Percentiles rank a stretch among this genome's conserved stretches.
These are phyloP conservation scores for Nothobranchius furzeri DNA, from an alignment of 2,113 vertebrate genomes.

Conservation along the genomic window DNA sequence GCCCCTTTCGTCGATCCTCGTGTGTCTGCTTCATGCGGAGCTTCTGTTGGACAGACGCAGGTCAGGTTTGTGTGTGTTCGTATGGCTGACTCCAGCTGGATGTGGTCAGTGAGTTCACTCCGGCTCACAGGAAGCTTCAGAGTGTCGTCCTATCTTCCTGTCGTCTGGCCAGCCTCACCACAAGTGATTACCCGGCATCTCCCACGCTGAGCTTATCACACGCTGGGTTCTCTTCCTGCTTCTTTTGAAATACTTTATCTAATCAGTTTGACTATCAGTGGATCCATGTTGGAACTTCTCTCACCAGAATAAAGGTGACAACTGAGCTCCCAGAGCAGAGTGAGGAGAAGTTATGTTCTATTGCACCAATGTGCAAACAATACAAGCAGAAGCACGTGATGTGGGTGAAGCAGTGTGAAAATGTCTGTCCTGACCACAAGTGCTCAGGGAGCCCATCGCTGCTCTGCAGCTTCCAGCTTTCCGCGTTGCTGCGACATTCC, in stretches of 20 bases:
- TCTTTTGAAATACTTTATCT: no score
- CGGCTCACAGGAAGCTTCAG: neutral
- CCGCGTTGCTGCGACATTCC: slow-evolving; percentile 52
- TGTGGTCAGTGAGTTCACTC: neutral
- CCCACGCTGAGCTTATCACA: neutral
- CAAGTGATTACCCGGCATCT: neutral
- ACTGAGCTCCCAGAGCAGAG: neutral
- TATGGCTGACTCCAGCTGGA: slow-evolving; percentile 1
- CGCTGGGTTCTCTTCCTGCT: slow-evolving; percentile 4
- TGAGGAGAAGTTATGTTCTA: slow-evolving; percentile 12
- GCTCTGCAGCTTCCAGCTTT: slow-evolving; percentile 33
- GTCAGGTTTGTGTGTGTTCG: slow-evolving; percentile 1
- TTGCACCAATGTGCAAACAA: slow-evolving; percentile 38
- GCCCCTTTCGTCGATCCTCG: slow-evolving; percentile 4
- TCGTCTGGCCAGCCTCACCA: neutral
- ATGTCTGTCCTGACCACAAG: slow-evolving; percentile 44
- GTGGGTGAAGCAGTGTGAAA: slow-evolving; percentile 39
- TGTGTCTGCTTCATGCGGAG: neutral
- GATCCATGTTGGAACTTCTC: neutral
- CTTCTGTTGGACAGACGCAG: slow-evolving; percentile 1
- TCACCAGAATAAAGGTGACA: slow-evolving; percentile 1
- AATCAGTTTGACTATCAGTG: slow-evolving; percentile 1
- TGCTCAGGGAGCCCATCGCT: slow-evolving; percentile 29
- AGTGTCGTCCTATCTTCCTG: neutral
- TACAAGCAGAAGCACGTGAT: slow-evolving; percentile 41